A percentile compares a stretch with the other conserved stretches of the same genome.
Evolutionary conservation across 2,797 vertebrate species (phyloP).

Genomic region (Myripristis jacobus): DNA sequence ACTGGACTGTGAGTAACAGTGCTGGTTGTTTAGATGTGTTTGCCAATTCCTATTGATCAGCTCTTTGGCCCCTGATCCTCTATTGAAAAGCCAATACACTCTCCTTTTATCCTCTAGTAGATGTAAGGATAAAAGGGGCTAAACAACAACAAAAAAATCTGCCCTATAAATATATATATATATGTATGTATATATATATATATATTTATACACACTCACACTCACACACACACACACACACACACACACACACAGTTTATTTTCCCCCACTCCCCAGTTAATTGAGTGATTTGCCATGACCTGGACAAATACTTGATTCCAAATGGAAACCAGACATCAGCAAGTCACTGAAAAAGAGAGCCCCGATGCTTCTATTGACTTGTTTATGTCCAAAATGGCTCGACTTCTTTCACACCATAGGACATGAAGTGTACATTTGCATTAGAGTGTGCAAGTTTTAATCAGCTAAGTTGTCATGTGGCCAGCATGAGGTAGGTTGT

Average conservation of each 20-base stretch:
- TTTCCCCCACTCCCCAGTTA: slow-evolving; percentile 56
- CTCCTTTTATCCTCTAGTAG: slow-evolving; percentile 34
- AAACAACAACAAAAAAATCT: no score
- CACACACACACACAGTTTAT: slow-evolving; percentile 44
- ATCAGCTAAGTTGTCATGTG: slow-evolving; percentile 65
- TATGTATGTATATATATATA: no score
- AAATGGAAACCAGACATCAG: slow-evolving; percentile 63
- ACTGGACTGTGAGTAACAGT: slow-evolving; percentile 30
- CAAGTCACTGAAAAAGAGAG: slow-evolving; percentile 34
- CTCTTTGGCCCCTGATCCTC: slow-evolving; percentile 54
- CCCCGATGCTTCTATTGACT: slow-evolving; percentile 43
- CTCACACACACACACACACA: no score
- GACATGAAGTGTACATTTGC: slow-evolving; percentile 36
- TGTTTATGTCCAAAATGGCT: slow-evolving; percentile 29
- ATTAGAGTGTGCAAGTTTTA: slow-evolving; percentile 41
- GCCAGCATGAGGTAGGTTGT: slow-evolving; percentile 79
- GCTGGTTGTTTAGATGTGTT: slow-evolving; percentile 58
- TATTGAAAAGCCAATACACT: slow-evolving; percentile 26
- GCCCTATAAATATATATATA: no score
- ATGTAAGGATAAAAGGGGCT: slow-evolving; percentile 51
- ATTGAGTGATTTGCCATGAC: slow-evolving; percentile 72
- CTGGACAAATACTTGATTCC: slow-evolving; percentile 70
- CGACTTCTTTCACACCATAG: slow-evolving; percentile 20
- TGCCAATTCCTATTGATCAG: slow-evolving; percentile 66
- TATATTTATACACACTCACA: no score